These are phyloP conservation scores for Diaphora mendica DNA, from an alignment of 2,888 invertebrate genomes.

Conservation along the genomic window DNA sequence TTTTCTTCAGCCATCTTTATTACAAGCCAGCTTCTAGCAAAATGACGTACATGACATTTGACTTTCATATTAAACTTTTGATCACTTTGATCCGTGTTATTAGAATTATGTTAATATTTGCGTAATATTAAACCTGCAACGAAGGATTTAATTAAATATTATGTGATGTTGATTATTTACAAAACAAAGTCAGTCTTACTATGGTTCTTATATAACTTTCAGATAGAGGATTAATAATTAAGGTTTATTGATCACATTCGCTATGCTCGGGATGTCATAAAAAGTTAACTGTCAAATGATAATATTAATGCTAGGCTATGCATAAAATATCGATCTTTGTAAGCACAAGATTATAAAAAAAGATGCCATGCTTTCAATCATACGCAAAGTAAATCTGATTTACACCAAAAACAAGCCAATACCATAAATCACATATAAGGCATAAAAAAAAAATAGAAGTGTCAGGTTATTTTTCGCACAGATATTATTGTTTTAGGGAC, in stretches of 20 bases:
- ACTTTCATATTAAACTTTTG: neutral
- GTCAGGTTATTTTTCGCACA: slow-evolving; percentile 58
- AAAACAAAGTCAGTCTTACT: neutral
- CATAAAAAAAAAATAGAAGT: slow-evolving; percentile 52
- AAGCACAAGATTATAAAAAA: slow-evolving; percentile 3
- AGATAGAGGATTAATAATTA: no score
- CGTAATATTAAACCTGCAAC: neutral
- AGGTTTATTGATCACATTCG: no score
- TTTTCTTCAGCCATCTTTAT: slow-evolving; percentile 25
- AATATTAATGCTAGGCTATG: neutral
- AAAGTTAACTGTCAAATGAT: no score
- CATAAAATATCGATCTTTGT: neutral
- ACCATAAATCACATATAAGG: slow-evolving; percentile 34
- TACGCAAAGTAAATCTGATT: slow-evolving; percentile 17
- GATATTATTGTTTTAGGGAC: slow-evolving; percentile 67
- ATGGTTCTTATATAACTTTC: neutral
- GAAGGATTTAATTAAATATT: neutral
- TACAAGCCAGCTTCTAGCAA: slow-evolving; percentile 16
- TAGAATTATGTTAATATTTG: neutral
- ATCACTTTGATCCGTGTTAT: neutral
- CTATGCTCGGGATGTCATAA: no score
- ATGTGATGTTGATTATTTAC: neutral
- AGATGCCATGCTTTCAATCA: neutral
- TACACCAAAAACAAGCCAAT: slow-evolving; percentile 13
- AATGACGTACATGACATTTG: neutral